Percentiles rank a stretch among this genome's conserved stretches.
These are phyloP conservation scores for Chaetodon auriga DNA, from an alignment of 2,113 vertebrate species.

Conservation along the genomic window DNA sequence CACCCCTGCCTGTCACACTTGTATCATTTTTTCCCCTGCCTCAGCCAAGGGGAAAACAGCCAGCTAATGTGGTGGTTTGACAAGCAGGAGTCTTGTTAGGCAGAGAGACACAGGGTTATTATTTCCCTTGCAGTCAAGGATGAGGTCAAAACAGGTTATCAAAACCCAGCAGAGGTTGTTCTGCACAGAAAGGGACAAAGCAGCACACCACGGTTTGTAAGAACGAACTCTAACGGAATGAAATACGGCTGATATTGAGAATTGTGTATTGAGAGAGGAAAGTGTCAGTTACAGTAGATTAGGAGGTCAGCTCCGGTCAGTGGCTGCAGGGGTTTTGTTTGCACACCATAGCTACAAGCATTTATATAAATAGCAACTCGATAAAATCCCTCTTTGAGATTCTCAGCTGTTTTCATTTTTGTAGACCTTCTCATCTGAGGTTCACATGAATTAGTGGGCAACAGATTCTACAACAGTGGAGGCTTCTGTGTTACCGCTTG, in stretches of 20 bases:
- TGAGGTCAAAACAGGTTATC: constrained; percentile 55
- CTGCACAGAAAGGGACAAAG: constrained; percentile 31
- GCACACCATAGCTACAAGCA: constrained; percentile 38
- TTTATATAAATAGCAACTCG: constrained; percentile 56
- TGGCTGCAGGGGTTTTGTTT: constrained; percentile 45
- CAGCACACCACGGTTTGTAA: constrained; percentile 2
- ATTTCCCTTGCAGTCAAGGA: constrained; percentile 55
- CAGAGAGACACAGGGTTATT: constrained; percentile 52
- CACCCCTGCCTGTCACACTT: constrained; percentile 73
- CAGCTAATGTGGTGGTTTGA: constrained; percentile 60
- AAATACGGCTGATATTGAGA: constrained; percentile 22
- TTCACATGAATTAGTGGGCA: constrained; percentile 33
- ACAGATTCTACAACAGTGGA: constrained; percentile 44
- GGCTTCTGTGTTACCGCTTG: constrained; percentile 33
- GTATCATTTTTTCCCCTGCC: constrained; percentile 58
- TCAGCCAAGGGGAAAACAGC: constrained; percentile 63
- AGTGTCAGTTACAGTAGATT: constrained; percentile 41
- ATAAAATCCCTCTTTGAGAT: constrained; percentile 47
- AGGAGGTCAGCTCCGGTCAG: constrained; percentile 34
- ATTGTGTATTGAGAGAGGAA: neutral
- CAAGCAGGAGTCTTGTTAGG: constrained; percentile 47
- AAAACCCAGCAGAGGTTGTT: constrained; percentile 49
- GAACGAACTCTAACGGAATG: constrained; percentile 16
- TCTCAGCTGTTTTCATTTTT: constrained; percentile 50
- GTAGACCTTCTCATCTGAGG: constrained; percentile 29